Conservation (phyloP, 2,113 vertebrate species). For the Dipodomys merriami region DNA sequence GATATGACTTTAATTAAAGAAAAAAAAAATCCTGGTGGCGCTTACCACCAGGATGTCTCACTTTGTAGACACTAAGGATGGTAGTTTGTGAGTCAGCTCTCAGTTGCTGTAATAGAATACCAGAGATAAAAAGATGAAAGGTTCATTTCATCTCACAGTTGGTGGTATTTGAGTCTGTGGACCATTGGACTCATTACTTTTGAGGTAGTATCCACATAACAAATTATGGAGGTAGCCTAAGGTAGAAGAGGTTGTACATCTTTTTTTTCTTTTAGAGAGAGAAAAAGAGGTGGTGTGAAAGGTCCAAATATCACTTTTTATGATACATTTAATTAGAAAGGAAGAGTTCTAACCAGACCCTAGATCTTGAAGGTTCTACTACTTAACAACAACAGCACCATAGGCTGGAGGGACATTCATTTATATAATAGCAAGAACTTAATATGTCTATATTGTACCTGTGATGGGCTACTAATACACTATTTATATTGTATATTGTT, state of each 20-base stretch:
- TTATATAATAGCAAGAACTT: neutral
- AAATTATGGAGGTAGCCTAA: neutral
- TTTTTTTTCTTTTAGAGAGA: neutral
- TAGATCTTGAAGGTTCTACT: neutral
- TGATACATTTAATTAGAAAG: rapidly evolving
- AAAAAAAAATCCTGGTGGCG: too few species aligned
- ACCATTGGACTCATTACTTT: neutral
- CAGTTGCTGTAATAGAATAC: neutral
- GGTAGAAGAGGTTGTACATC: neutral
- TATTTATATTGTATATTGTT: neutral
- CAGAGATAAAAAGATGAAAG: neutral
- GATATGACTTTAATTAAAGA: too few species aligned
- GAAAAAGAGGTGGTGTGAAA: neutral
- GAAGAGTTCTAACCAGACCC: neutral
- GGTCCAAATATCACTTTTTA: neutral
- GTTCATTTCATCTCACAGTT: neutral
- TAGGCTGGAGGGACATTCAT: neutral
- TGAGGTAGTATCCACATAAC: neutral
- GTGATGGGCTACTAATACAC: neutral
- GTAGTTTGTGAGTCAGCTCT: neutral
- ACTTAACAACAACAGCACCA: neutral
- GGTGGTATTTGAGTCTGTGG: neutral
- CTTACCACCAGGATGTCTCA: neutral
- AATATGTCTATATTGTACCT: too few species aligned
- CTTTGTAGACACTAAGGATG: neutral